Percentiles rank a stretch among this genome's conserved stretches.
These are phyloP conservation scores for Ips typographus DNA, from an alignment of 1,140 invertebrate genomes.

Conservation along the genomic window DNA sequence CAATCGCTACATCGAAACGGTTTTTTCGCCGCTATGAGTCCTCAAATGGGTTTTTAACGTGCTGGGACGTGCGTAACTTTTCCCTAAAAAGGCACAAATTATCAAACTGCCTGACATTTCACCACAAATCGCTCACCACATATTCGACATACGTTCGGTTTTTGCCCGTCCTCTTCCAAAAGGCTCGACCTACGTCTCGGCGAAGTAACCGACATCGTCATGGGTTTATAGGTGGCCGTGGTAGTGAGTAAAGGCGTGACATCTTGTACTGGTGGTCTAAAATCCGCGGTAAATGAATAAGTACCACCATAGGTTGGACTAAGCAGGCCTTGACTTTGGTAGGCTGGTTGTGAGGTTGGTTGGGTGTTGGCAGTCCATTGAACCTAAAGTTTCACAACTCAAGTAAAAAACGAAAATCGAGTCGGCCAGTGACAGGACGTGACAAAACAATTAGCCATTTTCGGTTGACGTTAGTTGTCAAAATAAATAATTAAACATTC, in stretches of 20 bases:
- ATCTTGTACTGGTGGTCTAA: slow-evolving; percentile 59
- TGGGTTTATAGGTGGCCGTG: slow-evolving; percentile 46
- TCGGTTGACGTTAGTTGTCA: no score
- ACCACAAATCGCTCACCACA: slow-evolving; percentile 65
- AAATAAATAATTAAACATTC: no score
- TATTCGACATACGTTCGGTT: slow-evolving; percentile 85
- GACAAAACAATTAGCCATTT: no score
- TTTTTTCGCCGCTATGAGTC: slow-evolving; percentile 94
- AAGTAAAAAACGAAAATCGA: no score
- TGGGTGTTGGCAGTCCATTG: slow-evolving; percentile 64
- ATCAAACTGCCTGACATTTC: not conserved
- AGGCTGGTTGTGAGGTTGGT: slow-evolving; percentile 50
- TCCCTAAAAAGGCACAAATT: slow-evolving; percentile 57
- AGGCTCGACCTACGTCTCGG: slow-evolving; percentile 45
- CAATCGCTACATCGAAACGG: slow-evolving; percentile 88
- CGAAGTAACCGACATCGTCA: slow-evolving; percentile 44
- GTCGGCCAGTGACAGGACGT: no score
- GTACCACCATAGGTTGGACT: slow-evolving; percentile 66
- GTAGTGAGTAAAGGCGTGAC: slow-evolving; percentile 37
- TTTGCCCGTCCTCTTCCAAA: slow-evolving; percentile 65
- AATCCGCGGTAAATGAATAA: slow-evolving; percentile 79
- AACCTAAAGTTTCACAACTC: slow-evolving; percentile 51
- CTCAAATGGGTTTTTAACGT: slow-evolving; percentile 96
- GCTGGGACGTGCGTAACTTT: slow-evolving; percentile 92
- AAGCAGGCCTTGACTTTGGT: slow-evolving; percentile 59